Percentiles rank a stretch among this genome's conserved stretches.
These are phyloP conservation scores for Loris lydekkerianus DNA, from an alignment of 2,797 vertebrate genomes.

Conservation along the genomic window DNA sequence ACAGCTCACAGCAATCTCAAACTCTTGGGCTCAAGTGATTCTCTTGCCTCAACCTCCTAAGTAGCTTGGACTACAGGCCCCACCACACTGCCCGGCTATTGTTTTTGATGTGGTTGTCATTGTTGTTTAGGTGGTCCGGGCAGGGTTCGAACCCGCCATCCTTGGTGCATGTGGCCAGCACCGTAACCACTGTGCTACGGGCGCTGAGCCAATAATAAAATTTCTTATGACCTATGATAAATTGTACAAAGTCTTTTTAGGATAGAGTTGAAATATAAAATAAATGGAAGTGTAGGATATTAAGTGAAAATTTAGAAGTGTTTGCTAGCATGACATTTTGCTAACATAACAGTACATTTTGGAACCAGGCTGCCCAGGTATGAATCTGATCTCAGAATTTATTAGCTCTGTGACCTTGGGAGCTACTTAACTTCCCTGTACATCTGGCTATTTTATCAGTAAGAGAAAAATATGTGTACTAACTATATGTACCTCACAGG, in stretches of 20 bases:
- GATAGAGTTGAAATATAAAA: conserved; percentile 26
- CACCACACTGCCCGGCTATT: too few species aligned
- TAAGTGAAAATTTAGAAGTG: neutral
- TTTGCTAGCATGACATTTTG: conserved; percentile 35
- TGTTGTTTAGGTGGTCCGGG: too few species aligned
- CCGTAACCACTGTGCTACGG: too few species aligned
- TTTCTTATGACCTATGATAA: conserved; percentile 1
- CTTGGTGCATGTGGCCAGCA: too few species aligned
- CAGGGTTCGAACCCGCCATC: too few species aligned
- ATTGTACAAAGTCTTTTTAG: conserved; percentile 13
- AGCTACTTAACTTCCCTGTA: conserved; percentile 14
- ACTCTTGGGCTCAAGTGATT: too few species aligned
- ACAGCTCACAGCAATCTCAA: too few species aligned
- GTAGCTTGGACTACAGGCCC: too few species aligned
- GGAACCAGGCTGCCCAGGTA: neutral
- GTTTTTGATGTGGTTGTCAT: too few species aligned
- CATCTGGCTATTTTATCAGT: neutral
- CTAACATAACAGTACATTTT: neutral
- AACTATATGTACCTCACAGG: conserved; percentile 25
- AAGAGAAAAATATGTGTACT: neutral
- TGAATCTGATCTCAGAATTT: conserved; percentile 40
- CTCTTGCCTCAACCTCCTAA: too few species aligned
- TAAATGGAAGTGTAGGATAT: neutral
- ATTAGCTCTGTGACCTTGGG: neutral
- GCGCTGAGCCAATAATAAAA: neutral